Evolutionary conservation across 2,797 vertebrate genomes (phyloP), one percentile per base, ranked within the genome.

Genomic region (Erpetoichthys calabaricus): DNA sequence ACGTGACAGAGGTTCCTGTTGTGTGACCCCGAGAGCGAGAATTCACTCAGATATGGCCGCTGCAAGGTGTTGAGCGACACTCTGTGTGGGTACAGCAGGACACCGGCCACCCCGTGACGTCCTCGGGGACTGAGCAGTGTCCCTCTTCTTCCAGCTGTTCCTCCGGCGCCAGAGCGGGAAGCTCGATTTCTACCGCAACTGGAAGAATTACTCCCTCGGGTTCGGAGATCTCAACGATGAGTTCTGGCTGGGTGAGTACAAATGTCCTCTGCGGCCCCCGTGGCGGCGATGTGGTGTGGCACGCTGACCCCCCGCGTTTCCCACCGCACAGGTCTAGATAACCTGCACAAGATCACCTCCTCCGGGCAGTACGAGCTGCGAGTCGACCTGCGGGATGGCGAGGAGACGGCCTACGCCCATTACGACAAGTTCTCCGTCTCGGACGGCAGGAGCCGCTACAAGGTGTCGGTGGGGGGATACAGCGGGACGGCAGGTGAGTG

Each of bases 141-240:
- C 44, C 8, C 47, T 49, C 45, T 57, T 58, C 41, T 61, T 47
- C 6, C 62, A 97, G 94, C 85, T 97, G 56, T 97, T 98, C 70
- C 82, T 97, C 70, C 83, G 91, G 67, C 87, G 94, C 7, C 89
- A 90, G 66, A 91, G 90, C 0, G 95, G 95, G 3, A 86, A 60
- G 53, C 73, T 94, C 50, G 87, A 98, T 67, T 98, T 98, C 78
- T 95, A 96, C 73, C 83, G 70, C 65, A 94, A 97, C 80, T 98
- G 95, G 95, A 97, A 87, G 71, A 86, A 89, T 61, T 98, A 97
- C 0, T 84, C 87, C 1, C 73, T 72, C 49, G 95, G 93, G 1
- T 98, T 98, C 60, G 95, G 94, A 49, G 87, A 98, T 72, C 84
- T 79, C 70, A 84, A 75, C 0, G 90, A 92, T 64, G 95, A 98